Evolutionary conservation across 2,888 invertebrate species (phyloP), one percentile per base, ranked within the genome.

Genomic region (Sphinx pinastri): DNA sequence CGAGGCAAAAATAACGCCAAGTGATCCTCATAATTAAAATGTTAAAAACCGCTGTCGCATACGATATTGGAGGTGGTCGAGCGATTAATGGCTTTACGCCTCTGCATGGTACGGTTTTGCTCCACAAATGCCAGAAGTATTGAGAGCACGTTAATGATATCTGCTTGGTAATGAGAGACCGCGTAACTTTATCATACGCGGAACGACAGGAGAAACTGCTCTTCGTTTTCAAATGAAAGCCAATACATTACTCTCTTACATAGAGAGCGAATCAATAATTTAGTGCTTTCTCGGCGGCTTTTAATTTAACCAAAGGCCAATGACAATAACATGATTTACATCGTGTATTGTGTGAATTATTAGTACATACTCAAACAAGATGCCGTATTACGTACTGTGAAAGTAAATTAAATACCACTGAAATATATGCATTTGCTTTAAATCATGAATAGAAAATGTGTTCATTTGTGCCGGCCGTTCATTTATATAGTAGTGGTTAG

Each of bases 161-260:
- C 87, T 79, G 78, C 71, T 10, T 77, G 76, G 87, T 89, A 91
- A 91, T 85, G 84, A 87, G 88, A 90, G 83, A 81, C 84, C 79
- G 77, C 84, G 89, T 88, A 89, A 91, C 88, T 88, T 86, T 89
- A 90, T 89, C 89, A 89, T 88, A 88, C 79, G 86, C 84, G 84
- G 84, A 84, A 83, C 83, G 87, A 84, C 84, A 77, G 81, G 90
- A 89, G 91, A 92, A 91, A 92, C 77, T 80, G 79, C 83, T 85
- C 87, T 87, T 87, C 85, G 83, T 87, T 88, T 86, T 84, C 88
- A 85, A 90, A 90, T 85, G 90, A 90, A 90, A 91, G 89, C 85
- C 82, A 86, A 89, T 88, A 88, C 85, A 82, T 88, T 83, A 85
- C 68, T 68, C 38, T 49, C 67, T 70, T 73, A 68, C 52, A 67